Conservation (phyloP, 2,797 vertebrate species). For the Atherinosoma microstoma region DNA sequence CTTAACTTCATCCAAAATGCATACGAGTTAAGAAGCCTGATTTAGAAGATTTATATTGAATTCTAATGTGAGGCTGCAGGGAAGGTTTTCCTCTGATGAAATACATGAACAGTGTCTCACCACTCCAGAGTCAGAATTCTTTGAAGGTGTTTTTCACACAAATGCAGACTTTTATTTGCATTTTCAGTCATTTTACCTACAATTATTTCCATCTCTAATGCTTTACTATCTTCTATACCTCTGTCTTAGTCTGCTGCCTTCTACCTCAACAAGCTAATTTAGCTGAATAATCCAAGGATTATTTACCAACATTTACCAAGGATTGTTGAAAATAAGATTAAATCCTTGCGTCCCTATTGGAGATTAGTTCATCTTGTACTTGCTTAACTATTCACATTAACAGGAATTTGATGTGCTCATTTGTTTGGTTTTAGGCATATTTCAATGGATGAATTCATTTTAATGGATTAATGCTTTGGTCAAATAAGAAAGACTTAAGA, state of each 20-base stretch:
- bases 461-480: slow-evolving; percentile 36
- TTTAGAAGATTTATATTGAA: neutral
- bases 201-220: neutral
- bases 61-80: neutral
- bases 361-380: neutral
- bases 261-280: neutral
- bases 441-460: slow-evolving; percentile 8
- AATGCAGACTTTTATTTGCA: neutral
- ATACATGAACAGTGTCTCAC: neutral
- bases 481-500: slow-evolving; percentile 25
- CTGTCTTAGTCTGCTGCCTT: neutral
- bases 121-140: neutral
- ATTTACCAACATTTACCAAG: no score
- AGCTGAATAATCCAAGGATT: no score
- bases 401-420: neutral
- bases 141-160: neutral
- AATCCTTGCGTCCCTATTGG: neutral
- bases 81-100: neutral
- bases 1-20: neutral
- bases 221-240: neutral
- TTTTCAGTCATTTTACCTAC: neutral
- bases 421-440: neutral
- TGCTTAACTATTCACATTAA: neutral
- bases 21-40: neutral
- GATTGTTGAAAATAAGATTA: neutral